Evolutionary conservation across 2,797 vertebrate species (phyloP), one percentile per base, ranked within the genome.

Genomic region (Chloroceryle inda): DNA sequence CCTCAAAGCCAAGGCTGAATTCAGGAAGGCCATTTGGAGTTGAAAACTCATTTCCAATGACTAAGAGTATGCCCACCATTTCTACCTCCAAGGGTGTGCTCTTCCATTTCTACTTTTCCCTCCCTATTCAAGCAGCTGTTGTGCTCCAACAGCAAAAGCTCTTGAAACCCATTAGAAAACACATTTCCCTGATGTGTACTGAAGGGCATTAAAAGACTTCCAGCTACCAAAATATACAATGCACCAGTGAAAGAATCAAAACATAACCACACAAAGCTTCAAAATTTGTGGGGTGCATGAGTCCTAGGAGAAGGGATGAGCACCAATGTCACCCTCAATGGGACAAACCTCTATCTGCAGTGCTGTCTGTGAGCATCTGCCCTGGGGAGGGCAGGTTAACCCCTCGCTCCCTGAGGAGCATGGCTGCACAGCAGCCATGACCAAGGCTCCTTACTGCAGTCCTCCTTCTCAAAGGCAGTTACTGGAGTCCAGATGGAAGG

Each of bases 191-290:
- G 23, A 69, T 31, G 73, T n/a, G 91, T 89, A 17, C 1, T 53
- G 69, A 84, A 88, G 47, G 35, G 33, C 64, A 38, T 73, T 83
- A 90, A 94, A 91, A 91, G 81, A 78, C 82, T 91, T 85, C 68
- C 81, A 92, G 67, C 85, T 82, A 82, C 76, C 74, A 63, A 89
- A 89, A 76, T 9, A 82, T 17, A 69, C 42, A 61, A 78, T 0
- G 0, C 19, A 49, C 7, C 79, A 66, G 66, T 11, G 31, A 69
- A 47, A 79, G 73, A 64, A 90, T 42, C 0, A 5, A 67, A 91
- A 76, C 37, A 59, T 55, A 13, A 22, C 37, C 69, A 77, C 47
- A 40, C 18, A 68, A 63, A 58, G n/a, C 68, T 67, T 31, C 20
- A 21, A 37, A 42, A 47, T 24, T 1, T 8, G 40, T 42, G 47